A percentile compares a stretch with the other conserved stretches of the same genome.
Conservation (phyloP, 2,113 vertebrate genomes). For the Corvus moneduloides region DNA sequence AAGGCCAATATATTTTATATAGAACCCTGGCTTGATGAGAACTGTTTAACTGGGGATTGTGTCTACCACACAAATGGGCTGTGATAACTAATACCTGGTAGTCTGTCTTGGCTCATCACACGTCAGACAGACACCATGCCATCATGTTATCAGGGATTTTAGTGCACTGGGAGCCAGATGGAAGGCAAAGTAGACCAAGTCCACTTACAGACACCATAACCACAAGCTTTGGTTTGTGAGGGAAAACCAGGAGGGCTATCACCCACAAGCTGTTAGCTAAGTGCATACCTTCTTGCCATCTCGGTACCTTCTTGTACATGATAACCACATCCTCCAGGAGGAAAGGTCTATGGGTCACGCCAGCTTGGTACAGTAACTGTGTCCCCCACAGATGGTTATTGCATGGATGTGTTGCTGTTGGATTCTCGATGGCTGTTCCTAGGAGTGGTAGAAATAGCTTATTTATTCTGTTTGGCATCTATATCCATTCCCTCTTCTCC, state of each 20-base stretch:
- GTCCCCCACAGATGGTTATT: neutral
- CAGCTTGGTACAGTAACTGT: neutral
- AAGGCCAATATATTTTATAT: neutral
- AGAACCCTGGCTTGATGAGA: neutral
- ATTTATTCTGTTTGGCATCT: slow-evolving; percentile 73
- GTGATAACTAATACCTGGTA: neutral
- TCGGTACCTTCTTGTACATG: accelerated
- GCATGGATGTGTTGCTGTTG: neutral
- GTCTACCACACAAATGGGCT: neutral
- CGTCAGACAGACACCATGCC: neutral
- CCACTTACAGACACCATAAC: neutral
- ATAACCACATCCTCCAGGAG: neutral
- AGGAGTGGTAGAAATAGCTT: slow-evolving; percentile 59
- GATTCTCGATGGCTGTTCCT: slow-evolving; percentile 11
- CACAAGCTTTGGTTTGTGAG: neutral
- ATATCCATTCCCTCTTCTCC: slow-evolving; percentile 46
- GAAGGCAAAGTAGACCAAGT: neutral
- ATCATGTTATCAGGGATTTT: neutral
- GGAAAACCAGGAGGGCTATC: neutral
- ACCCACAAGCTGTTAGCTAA: neutral
- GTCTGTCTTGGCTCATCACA: neutral
- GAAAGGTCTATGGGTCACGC: neutral
- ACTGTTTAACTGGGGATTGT: neutral
- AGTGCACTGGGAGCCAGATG: neutral
- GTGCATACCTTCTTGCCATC: neutral